These are phyloP conservation scores for Pseudopleuronectes americanus DNA, from an alignment of 2,797 vertebrate genomes.

Conservation along the genomic window DNA sequence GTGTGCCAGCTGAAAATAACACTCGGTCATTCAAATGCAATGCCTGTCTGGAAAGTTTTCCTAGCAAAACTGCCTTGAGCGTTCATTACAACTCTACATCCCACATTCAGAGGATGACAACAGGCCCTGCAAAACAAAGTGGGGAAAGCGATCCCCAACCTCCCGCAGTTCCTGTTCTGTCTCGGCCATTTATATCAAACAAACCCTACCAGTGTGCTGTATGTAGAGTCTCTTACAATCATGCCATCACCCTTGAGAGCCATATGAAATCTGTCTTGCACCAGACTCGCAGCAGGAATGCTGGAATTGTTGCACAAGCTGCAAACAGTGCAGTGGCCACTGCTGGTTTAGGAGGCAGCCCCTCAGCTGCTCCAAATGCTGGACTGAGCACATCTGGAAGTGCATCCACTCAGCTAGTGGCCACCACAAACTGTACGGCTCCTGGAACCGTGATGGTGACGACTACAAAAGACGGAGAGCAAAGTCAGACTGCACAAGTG, in stretches of 20 bases:
- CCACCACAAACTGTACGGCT: slow-evolving; percentile 72
- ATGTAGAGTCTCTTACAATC: slow-evolving; percentile 94
- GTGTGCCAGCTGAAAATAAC: slow-evolving; percentile 69
- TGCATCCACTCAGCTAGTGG: slow-evolving; percentile 70
- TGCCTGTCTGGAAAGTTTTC: slow-evolving; percentile 90
- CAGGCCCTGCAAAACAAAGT: slow-evolving; percentile 76
- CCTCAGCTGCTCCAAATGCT: slow-evolving; percentile 60
- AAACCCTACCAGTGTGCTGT: slow-evolving; percentile 94
- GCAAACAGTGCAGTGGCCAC: slow-evolving; percentile 64
- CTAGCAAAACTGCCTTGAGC: slow-evolving; percentile 89
- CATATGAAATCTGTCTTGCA: slow-evolving; percentile 91
- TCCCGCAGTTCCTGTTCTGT: slow-evolving; percentile 56
- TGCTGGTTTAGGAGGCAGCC: slow-evolving; percentile 59
- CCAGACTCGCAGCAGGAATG: slow-evolving; percentile 89
- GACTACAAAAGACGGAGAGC: slow-evolving; percentile 81
- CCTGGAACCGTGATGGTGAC: slow-evolving; percentile 75
- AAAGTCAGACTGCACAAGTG: slow-evolving; percentile 75
- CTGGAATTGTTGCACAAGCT: slow-evolving; percentile 80
- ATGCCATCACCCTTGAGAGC: slow-evolving; percentile 93
- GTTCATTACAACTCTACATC: slow-evolving; percentile 93
- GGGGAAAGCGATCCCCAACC: slow-evolving; percentile 64
- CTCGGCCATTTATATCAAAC: slow-evolving; percentile 84
- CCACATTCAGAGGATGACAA: slow-evolving; percentile 92
- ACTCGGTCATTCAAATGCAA: slow-evolving; percentile 89
- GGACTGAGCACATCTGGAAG: slow-evolving; percentile 64